These are phyloP conservation scores for Myotis daubentonii DNA, from an alignment of 2,797 vertebrate genomes.

Conservation along the genomic window DNA sequence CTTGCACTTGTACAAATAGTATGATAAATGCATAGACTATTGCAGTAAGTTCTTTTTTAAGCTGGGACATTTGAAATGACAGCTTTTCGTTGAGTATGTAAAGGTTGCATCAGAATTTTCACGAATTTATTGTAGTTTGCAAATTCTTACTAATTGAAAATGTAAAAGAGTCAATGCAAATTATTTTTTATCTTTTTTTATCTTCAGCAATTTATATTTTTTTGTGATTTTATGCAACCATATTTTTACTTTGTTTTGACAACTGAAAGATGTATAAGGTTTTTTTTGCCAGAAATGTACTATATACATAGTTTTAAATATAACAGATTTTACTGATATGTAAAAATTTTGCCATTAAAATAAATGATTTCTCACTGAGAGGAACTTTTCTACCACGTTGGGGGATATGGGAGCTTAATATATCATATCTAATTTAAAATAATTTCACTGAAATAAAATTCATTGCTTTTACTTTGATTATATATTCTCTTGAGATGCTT, in stretches of 20 bases:
- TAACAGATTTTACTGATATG: slow-evolving; percentile 77
- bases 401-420: slow-evolving; percentile 70
- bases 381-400: slow-evolving; percentile 78
- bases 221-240: slow-evolving; percentile 79
- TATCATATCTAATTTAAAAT: slow-evolving; percentile 70
- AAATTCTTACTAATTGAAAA: slow-evolving; percentile 75
- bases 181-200: slow-evolving; percentile 80
- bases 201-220: slow-evolving; percentile 73
- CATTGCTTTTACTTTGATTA: slow-evolving; percentile 74
- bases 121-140: slow-evolving; percentile 69
- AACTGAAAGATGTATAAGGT: slow-evolving; percentile 76
- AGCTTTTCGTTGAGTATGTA: slow-evolving; percentile 66
- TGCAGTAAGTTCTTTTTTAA: slow-evolving; percentile 78
- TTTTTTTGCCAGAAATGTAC: slow-evolving; percentile 82
- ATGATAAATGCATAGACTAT: slow-evolving; percentile 76
- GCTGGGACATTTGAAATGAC: slow-evolving; percentile 79
- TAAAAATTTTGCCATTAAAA: slow-evolving; percentile 80
- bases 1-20: slow-evolving; percentile 82
- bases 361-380: slow-evolving; percentile 81
- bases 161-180: slow-evolving; percentile 73
- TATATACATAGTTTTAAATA: slow-evolving; percentile 82
- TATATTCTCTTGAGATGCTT: slow-evolving; percentile 75
- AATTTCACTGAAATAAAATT: slow-evolving; percentile 75
- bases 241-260: slow-evolving; percentile 82
- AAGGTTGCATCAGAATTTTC: slow-evolving; percentile 70